Percentiles rank a stretch among this genome's conserved stretches.
phyloP scores from a whole-genome alignment of 2,113 vertebrate genomes.

The Anguilla japonica region DNA sequence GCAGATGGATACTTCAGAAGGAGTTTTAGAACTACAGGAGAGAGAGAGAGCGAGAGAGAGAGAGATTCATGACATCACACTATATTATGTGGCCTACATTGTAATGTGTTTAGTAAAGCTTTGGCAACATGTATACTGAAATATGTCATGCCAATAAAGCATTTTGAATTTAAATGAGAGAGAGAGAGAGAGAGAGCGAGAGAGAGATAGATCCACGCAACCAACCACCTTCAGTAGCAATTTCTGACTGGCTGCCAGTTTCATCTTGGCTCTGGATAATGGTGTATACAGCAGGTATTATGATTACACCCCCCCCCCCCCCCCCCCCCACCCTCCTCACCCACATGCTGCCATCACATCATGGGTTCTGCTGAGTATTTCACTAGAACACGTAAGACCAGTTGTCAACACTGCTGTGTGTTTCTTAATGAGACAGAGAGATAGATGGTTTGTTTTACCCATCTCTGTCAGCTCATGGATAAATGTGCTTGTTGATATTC shows the following conservation, averaged over 20 bases:
- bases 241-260: not conserved
- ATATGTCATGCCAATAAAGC: no score
- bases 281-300: not conserved
- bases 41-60: no score
- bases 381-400: not conserved
- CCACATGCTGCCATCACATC: not conserved
- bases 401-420: not conserved
- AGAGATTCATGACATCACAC: not conserved
- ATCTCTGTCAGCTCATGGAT: no score
- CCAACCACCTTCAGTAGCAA: not conserved
- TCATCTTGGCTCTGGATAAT: not conserved
- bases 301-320: no score
- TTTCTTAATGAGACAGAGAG: no score
- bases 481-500: not conserved
- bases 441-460: no score
- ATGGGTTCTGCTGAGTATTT: no score
- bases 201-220: not conserved
- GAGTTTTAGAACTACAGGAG: not conserved
- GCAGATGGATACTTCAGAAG: not conserved
- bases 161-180: no score
- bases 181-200: no score
- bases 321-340: not conserved
- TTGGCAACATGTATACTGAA: no score
- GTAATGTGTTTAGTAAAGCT: no score
- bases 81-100: no score